Conservation (phyloP, 2,797 vertebrate species). For the Melanotaenia maccullochi region DNA sequence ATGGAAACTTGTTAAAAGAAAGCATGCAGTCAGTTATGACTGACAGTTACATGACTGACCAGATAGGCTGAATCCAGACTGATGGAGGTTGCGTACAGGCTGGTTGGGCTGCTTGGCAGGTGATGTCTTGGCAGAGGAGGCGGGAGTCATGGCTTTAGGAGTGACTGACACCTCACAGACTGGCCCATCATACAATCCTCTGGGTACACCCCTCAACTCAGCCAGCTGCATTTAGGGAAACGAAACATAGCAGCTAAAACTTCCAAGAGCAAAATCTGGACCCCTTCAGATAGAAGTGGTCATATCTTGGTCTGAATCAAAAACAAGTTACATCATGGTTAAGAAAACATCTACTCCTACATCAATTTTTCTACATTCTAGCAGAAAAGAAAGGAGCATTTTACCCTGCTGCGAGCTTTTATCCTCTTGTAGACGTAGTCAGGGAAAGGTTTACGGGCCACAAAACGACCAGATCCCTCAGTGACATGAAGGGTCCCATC, state of each 20-base stretch:
- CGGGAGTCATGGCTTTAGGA: constrained; percentile 93
- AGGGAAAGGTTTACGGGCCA: constrained; percentile 93
- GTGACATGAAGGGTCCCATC: constrained; percentile 91
- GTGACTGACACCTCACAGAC: constrained; percentile 96
- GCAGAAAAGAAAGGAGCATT: background rate
- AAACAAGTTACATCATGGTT: background rate
- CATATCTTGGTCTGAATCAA: background rate
- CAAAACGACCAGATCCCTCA: constrained; percentile 92
- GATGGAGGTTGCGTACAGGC: constrained; percentile 95
- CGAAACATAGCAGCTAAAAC: background rate
- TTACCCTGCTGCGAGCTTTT: constrained; percentile 96
- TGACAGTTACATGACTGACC: constrained; percentile 77
- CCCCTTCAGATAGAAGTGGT: background rate
- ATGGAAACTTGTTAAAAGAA: no score
- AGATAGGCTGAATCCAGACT: constrained; percentile 98
- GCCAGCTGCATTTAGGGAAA: constrained; percentile 84
- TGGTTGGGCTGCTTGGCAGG: constrained; percentile 94
- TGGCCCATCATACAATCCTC: constrained; percentile 95
- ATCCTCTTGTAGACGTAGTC: constrained; percentile 99
- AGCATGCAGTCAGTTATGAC: background rate
- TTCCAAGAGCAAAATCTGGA: background rate
- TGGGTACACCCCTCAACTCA: constrained; percentile 93
- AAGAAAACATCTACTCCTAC: background rate
- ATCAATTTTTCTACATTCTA: background rate
- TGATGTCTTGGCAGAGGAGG: constrained; percentile 95